Conservation (phyloP, 2,888 invertebrate species). For the Resseliella maxima region DNA sequence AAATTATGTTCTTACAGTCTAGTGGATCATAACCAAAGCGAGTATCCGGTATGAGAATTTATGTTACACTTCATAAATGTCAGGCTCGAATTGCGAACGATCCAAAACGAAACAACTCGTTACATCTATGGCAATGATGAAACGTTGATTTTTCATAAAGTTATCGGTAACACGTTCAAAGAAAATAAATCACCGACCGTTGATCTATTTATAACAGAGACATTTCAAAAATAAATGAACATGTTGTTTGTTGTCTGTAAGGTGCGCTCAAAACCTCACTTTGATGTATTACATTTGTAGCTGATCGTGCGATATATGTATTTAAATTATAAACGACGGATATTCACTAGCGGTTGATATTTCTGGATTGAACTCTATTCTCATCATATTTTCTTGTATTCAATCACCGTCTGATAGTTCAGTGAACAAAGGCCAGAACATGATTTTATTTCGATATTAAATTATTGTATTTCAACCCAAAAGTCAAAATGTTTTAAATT, state of each 20-base stretch:
- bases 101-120: neutral
- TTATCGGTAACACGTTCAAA: neutral
- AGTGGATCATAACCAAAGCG: neutral
- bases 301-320: neutral
- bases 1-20: too few species aligned
- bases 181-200: neutral
- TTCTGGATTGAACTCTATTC: neutral
- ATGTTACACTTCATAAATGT: conserved; percentile 1
- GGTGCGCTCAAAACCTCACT: conserved; percentile 33
- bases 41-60: neutral
- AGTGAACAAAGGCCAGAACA: neutral
- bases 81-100: neutral
- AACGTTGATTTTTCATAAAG: neutral
- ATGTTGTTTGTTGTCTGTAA: conserved; percentile 16
- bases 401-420: neutral
- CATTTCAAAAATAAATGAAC: conserved; percentile 44
- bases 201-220: conserved; percentile 30
- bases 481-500: neutral
- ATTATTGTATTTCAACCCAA: neutral
- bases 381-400: neutral
- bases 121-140: neutral
- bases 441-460: neutral
- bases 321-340: neutral
- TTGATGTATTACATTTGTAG: conserved; percentile 6
- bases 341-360: neutral